Percentiles rank a stretch among this genome's conserved stretches.
Conservation (phyloP, 2,888 invertebrate genomes). For the Drosophila niveifrons region DNA sequence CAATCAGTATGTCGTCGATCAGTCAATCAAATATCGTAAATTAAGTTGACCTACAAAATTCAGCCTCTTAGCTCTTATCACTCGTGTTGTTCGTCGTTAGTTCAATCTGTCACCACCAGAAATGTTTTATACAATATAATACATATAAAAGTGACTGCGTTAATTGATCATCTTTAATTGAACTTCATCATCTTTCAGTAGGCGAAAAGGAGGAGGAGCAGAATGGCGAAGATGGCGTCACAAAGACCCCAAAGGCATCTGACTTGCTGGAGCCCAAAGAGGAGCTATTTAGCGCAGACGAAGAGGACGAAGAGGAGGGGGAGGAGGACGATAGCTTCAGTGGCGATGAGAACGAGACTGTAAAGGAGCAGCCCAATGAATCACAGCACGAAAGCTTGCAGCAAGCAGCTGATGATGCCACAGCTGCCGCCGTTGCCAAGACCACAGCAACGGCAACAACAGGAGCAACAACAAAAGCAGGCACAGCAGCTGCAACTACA, state of each 20-base stretch:
- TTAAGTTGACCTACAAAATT: no score
- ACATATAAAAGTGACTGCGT: no score
- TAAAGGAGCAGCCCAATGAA: slow-evolving; percentile 61
- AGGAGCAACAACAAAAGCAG: slow-evolving; percentile 21
- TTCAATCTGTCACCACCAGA: no score
- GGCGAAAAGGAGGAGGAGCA: slow-evolving; percentile 74
- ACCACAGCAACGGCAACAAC: slow-evolving; percentile 1
- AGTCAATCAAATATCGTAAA: no score
- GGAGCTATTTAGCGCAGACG: slow-evolving; percentile 78
- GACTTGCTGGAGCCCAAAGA: slow-evolving; percentile 81
- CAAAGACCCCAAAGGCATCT: slow-evolving; percentile 36
- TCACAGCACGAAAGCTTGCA: slow-evolving; percentile 61
- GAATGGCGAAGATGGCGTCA: slow-evolving; percentile 26
- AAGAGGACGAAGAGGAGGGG: slow-evolving; percentile 60
- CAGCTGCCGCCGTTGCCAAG: slow-evolving; percentile 24
- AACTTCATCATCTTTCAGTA: slow-evolving; percentile 49
- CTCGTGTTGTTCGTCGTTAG: no score
- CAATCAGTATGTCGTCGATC: no score
- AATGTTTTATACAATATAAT: no score
- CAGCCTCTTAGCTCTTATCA: no score
- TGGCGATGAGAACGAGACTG: slow-evolving; percentile 48
- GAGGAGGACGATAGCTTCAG: slow-evolving; percentile 49
- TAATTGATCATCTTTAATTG: background rate
- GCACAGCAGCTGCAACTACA: slow-evolving; percentile 27
- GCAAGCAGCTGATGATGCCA: slow-evolving; percentile 68